Evolutionary conservation across 2,113 vertebrate species (phyloP), one percentile per base, ranked within the genome.

Genomic region (Centropus unirufus): DNA sequence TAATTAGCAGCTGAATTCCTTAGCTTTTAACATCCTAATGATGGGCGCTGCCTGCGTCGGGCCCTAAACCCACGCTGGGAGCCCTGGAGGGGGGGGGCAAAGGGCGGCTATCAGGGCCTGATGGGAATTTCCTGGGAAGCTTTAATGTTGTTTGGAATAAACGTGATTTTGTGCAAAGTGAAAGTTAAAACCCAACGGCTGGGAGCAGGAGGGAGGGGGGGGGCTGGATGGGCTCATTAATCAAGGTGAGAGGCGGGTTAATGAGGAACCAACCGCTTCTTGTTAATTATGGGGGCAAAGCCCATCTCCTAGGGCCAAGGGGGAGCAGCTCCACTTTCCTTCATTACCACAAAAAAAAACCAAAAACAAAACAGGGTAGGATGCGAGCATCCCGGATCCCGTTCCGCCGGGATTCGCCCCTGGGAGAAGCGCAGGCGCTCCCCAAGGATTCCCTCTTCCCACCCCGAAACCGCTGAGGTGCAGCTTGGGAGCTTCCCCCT

Each of bases 141-240:
- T 62, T 13, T 3, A 30, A 40, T 2, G 2, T 36, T 26, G 6
- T 6, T 5, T 0, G 2, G 54, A 44, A 9, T 8, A 4, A 51
- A 27, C 23, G 22, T 8, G 10, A 11, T 9, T 5, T 36, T 36
- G 36, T 36, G 36, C 36, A 36, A 36, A 36, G 36, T 36, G 36
- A 36, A 36, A 36, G 36, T 36, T 36, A 36, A 36, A 36, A 36
- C 36, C 7, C 36, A 36, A 36, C 36, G 36, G 36, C 36, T 36
- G 36, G 36, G 36, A 36, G 36, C 36, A 36, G 36, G 36, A 36
- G 36, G 36, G 36, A 9, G 36, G 36, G 36, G 36, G 36, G 36
- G 36, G 36, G 36, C 36, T 36, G 36, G 36, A 36, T 36, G 36
- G 36, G 36, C 36, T 36, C 36, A 36, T 36, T 36, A 23, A 44